Evolutionary conservation across 2,113 vertebrate genomes (phyloP), one percentile per base, ranked within the genome.

Genomic region (Xenopus laevis): DNA sequence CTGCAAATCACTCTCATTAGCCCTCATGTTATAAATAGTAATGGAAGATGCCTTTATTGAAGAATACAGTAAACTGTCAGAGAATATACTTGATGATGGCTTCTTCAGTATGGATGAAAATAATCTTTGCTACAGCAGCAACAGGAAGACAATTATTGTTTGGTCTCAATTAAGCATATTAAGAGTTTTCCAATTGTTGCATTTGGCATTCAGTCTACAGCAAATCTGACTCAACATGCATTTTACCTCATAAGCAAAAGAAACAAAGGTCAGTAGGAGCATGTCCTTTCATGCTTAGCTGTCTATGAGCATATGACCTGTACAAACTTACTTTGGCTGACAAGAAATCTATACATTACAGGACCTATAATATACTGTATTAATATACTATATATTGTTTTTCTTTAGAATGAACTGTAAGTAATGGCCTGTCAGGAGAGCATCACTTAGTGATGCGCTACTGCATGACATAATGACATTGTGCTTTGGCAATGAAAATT

Each of bases 11-110:
- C 67, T 64, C 65, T 68, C 9, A 40, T 75, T 58, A 53, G 45
- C 53, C 63, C 4, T 7, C 40, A 65, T 44, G 33, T 13, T 18
- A 75, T 61, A 75, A 75, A 75, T 68, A 70, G 66, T 16, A 69
- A 23, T 55, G 33, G 60, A 77, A 70, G 20, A 52, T 23, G 30
- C 44, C 17, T 75, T 44, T 61, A 70, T 77, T 70, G 33, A 77
- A 63, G 53, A 70, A 70, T 44, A 64, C 18, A 18, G 17, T 58
- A 52, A 16, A 64, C 57, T 74, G 72, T 21, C 58, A 57, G 57
- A 69, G 27, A 60, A 60, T 63, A 58, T 65, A 68, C 65, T 70
- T 77, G 23, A 27, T 70, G 60, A 50, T 45, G 13, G 20, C 57
- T 57, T 64, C 44, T 30, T 4, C 52, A 40, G 33, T 40, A 40